phyloP scores from a whole-genome alignment of 2,888 invertebrate genomes.

The Conchocele bisecta region DNA sequence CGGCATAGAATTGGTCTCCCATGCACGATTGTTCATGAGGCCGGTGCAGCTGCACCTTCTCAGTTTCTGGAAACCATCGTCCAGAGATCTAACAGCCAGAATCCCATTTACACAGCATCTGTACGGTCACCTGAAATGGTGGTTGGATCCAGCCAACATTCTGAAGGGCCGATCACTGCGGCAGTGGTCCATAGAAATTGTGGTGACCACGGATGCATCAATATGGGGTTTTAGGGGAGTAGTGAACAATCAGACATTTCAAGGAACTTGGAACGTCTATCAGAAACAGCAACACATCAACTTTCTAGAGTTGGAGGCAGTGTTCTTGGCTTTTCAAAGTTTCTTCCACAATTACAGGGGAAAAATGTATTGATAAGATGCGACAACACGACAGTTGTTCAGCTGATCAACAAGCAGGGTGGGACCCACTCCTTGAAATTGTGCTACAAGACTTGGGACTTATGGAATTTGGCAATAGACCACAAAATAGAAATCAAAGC shows the following conservation, averaged over 20 bases:
- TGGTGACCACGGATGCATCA: slow-evolving; percentile 37
- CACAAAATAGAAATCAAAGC: slow-evolving; percentile 14
- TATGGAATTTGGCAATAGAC: slow-evolving; percentile 13
- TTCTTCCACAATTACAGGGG: slow-evolving; percentile 3
- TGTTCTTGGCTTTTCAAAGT: slow-evolving; percentile 18
- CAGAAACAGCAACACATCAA: slow-evolving; percentile 26
- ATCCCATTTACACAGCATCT: slow-evolving; percentile 23
- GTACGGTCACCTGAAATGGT: slow-evolving; percentile 11
- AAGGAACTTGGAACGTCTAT: slow-evolving; percentile 18
- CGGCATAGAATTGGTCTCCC: slow-evolving; percentile 35
- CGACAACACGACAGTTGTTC: slow-evolving; percentile 43
- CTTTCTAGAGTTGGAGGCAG: slow-evolving; percentile 29
- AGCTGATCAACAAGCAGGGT: slow-evolving; percentile 43
- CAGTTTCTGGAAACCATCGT: slow-evolving; percentile 11
- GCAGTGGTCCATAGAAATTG: neutral
- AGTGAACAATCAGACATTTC: slow-evolving; percentile 3
- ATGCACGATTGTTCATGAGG: slow-evolving; percentile 23
- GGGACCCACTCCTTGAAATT: slow-evolving; percentile 35
- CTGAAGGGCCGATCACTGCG: slow-evolving; percentile 11
- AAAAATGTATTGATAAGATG: slow-evolving; percentile 17
- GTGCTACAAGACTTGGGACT: slow-evolving; percentile 29
- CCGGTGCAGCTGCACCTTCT: slow-evolving; percentile 24
- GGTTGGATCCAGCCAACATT: slow-evolving; percentile 16
- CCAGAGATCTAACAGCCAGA: neutral
- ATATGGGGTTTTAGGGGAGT: slow-evolving; percentile 26